A percentile compares a stretch with the other conserved stretches of the same genome.
phyloP scores from a whole-genome alignment of 2,888 invertebrate genomes.

The Petrolisthes manimaculis region DNA sequence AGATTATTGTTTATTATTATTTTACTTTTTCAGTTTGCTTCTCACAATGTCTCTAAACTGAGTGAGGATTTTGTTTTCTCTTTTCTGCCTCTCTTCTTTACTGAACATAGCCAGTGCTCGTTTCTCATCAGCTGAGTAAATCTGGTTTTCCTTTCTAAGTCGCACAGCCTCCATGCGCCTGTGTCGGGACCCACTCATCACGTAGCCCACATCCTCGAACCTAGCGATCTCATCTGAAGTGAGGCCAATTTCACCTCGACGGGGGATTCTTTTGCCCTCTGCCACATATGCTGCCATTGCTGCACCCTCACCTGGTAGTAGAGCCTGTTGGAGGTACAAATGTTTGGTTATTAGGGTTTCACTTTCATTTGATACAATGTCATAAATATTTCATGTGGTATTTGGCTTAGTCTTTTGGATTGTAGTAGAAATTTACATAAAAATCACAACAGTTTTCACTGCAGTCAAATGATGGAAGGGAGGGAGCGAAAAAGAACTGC shows the following conservation, averaged over 20 bases:
- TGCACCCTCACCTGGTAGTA: constrained; percentile 97
- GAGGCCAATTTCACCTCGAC: constrained; percentile 97
- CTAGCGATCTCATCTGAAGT: constrained; percentile 93
- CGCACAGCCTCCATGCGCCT: constrained; percentile 99
- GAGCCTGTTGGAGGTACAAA: constrained; percentile 72
- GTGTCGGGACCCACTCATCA: constrained; percentile 80
- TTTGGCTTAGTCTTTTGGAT: no score
- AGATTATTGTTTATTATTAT: not conserved
- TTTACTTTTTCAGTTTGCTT: constrained; percentile 76
- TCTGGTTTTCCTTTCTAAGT: constrained; percentile 98
- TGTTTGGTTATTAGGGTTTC: no score
- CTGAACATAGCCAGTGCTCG: constrained; percentile 97
- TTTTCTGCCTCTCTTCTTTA: constrained; percentile 94
- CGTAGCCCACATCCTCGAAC: constrained; percentile 94
- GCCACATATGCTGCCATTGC: constrained; percentile 99
- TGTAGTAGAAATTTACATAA: no score
- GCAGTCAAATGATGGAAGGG: no score
- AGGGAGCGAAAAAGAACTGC: not conserved
- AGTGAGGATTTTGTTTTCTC: constrained; percentile 93
- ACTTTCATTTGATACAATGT: no score
- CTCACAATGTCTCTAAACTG: constrained; percentile 93
- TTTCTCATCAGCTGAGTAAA: constrained; percentile 99
- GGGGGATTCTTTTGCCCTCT: constrained; percentile 97
- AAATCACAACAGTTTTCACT: no score
- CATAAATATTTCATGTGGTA: no score